Base-by-base conservation (phyloP, 2,113 vertebrate genomes). In the Ochotona princeps region DNA sequence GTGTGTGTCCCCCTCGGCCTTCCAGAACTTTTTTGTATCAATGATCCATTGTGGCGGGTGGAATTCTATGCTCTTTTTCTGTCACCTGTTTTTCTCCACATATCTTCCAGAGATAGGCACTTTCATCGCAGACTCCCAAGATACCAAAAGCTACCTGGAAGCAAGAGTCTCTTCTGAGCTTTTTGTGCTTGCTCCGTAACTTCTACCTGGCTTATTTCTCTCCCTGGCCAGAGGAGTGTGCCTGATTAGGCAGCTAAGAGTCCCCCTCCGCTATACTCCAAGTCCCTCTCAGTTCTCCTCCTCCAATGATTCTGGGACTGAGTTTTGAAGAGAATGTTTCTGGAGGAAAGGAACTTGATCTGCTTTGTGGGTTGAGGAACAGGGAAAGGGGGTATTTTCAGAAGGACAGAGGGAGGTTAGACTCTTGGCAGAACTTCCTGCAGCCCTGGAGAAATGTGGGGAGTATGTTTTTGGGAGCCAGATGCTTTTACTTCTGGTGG, bases 341-440 rank as follows among this genome's bases (percentile, higher is more conserved):
- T 93, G 61, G 51, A 89, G 84, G 38, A 92, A 92, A 69, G 51
- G 87, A 90, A 93, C 78, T 94, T 91, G 76, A 78, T 88, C 49
- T 25, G 7, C 44, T 67, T 89, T 60, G 72, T 88, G 85, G 82
- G n/a, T 74, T 89, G 54, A 69, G 15, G 14, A 57, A 76, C 23
- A 9, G 74, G 54, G 70, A 66, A 57, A 75, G 60, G 63, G 57
- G 51, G 30, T 67, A 63, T 83, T 95, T 95, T 18, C 90, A 88
- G 92, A 83, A 72, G 54, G 81, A 66, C 70, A 12, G 69, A 78
- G 35, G 57, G 67, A 87, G 67, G 70, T 84, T 89, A 95, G 92
- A 95, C 83, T 92, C 61, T 83, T 92, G 25, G 76, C 72, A 92
- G 96, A 81, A 93, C 93, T 94, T 92, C 89, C 91, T 93, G n/a